Conservation (phyloP, 53 echinoderm and acorn worm species). For the Paracentrotus lividus region DNA sequence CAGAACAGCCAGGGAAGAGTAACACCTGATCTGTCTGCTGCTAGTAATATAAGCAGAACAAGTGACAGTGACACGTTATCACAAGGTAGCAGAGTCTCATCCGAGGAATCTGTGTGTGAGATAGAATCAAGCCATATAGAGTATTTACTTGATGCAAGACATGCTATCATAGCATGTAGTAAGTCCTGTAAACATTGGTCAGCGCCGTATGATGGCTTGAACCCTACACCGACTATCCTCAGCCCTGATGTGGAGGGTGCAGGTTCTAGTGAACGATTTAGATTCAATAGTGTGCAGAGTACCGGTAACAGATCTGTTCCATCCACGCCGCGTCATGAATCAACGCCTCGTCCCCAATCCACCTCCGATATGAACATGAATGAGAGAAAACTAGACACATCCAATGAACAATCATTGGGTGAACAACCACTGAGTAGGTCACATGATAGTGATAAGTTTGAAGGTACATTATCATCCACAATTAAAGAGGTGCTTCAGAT, state of each 20-base stretch:
- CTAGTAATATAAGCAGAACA: slow-evolving; percentile 49
- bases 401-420: neutral
- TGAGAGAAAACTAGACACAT: slow-evolving; percentile 25
- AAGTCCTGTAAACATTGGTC: slow-evolving; percentile 83
- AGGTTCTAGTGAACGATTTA: slow-evolving; percentile 41
- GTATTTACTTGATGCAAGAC: slow-evolving; percentile 89
- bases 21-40: slow-evolving; percentile 27
- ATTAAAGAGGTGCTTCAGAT: slow-evolving; percentile 87
- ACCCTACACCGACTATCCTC: slow-evolving; percentile 76
- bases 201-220: slow-evolving; percentile 85
- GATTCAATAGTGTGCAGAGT: slow-evolving; percentile 21
- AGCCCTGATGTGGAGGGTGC: slow-evolving; percentile 71
- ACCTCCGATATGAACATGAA: slow-evolving; percentile 14
- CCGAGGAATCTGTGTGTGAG: slow-evolving; percentile 72
- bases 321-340: slow-evolving; percentile 54
- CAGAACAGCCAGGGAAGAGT: slow-evolving; percentile 54
- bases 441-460: slow-evolving; percentile 51
- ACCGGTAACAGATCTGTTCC: neutral
- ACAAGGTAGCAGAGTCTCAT: slow-evolving; percentile 46
- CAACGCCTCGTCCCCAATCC: neutral
- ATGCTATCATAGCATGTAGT: slow-evolving; percentile 78
- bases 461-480: slow-evolving; percentile 77
- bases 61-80: slow-evolving; percentile 64
- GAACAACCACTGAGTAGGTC: slow-evolving; percentile 43
- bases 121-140: slow-evolving; percentile 90